These are phyloP conservation scores for Pammene fasciana DNA, from an alignment of 2,888 invertebrate genomes.

Conservation along the genomic window DNA sequence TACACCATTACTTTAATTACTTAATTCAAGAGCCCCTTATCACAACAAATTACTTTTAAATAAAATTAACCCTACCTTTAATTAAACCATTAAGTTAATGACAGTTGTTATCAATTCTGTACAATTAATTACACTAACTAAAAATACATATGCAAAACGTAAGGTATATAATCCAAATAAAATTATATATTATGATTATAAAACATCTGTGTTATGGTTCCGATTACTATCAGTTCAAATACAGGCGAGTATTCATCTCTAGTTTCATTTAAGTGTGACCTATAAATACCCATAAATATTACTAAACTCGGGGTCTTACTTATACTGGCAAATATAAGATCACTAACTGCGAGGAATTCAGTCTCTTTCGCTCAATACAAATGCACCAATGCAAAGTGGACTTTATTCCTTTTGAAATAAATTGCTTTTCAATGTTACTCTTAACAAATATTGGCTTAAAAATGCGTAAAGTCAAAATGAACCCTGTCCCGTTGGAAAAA, in stretches of 20 bases:
- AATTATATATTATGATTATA: background rate
- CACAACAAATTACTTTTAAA: background rate
- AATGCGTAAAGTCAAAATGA: constrained; percentile 12
- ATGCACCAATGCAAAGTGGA: background rate
- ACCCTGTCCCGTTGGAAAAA: background rate
- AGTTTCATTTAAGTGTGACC: background rate
- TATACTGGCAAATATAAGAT: background rate
- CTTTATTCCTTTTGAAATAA: background rate
- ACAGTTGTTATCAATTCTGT: background rate
- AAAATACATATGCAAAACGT: too few species aligned
- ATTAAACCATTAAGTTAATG: too few species aligned
- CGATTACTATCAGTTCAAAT: background rate
- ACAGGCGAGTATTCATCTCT: background rate
- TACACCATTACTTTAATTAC: background rate
- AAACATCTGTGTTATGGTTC: background rate
- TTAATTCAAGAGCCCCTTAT: background rate
- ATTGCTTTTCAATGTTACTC: background rate
- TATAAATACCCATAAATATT: background rate
- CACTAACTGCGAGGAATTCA: background rate
- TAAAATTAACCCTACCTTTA: background rate
- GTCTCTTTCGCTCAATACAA: background rate
- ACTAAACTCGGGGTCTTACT: background rate
- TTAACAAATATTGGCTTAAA: background rate
- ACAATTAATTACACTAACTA: background rate
- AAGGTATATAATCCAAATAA: background rate